phyloP scores from a whole-genome alignment of 2,888 invertebrate species.

The Plagiodera versicolora region DNA sequence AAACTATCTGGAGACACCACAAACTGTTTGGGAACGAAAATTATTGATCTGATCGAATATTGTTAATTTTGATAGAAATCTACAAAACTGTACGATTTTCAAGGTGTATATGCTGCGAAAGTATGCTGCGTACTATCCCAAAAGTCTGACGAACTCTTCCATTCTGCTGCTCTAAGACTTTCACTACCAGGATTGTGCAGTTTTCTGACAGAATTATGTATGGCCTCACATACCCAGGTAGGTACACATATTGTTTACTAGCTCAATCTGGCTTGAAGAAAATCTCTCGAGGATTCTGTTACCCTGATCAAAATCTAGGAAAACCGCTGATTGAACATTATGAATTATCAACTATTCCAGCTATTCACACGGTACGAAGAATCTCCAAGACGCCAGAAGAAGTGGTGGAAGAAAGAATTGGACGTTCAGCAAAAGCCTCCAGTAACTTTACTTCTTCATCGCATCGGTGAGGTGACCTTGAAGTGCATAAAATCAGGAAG shows the following conservation, averaged over 20 bases:
- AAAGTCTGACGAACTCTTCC: conserved; percentile 88
- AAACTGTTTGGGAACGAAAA: too few species aligned
- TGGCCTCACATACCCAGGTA: conserved; percentile 82
- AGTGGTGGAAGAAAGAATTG: conserved; percentile 53
- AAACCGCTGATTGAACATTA: too few species aligned
- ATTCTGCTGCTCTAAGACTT: conserved; percentile 83
- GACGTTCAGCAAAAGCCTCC: conserved; percentile 55
- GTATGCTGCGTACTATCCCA: conserved; percentile 88
- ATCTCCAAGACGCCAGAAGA: conserved; percentile 54
- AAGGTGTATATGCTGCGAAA: conserved; percentile 75
- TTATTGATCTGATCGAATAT: too few species aligned
- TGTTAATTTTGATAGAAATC: too few species aligned
- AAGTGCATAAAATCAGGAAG: conserved; percentile 84
- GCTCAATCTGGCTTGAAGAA: too few species aligned
- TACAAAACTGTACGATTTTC: too few species aligned
- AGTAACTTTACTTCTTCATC: conserved; percentile 69
- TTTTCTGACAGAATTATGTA: conserved; percentile 80
- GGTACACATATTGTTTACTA: not conserved
- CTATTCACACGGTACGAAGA: conserved; percentile 53
- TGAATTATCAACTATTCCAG: conserved; percentile 41
- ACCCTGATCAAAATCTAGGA: too few species aligned
- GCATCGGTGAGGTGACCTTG: conserved; percentile 86
- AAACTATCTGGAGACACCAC: too few species aligned
- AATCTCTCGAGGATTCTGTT: too few species aligned
- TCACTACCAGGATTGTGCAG: conserved; percentile 82